Evolutionary conservation across 35 echinoderm and acorn worm genomes (phyloP), one percentile per base, ranked within the genome.

Genomic region (Diadema setosum): DNA sequence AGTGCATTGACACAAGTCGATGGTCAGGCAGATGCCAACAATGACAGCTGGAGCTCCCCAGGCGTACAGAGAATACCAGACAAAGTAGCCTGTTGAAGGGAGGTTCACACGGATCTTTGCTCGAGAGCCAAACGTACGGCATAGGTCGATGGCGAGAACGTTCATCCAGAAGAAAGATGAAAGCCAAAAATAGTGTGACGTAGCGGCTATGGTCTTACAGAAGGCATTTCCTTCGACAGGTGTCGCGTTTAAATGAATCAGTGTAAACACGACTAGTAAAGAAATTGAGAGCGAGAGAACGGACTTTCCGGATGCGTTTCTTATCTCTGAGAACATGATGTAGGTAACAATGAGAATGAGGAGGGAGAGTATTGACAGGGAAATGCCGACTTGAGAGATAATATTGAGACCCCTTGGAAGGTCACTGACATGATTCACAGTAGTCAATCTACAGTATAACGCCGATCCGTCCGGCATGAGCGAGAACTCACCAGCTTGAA

Each of bases 121-220:
- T 20, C 60, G 46, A 42, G 65, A 46, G 31, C 83, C 84, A 42
- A 92, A 92, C 6, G 83, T 92, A 6, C 84, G 61, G 40, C 69
- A 32, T 18, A 92, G 56, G 61, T 92, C 90, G 46, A 92, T 56
- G 44, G 90, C 83, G 12, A 90, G 58, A 0, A 63, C 44, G 59
- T 90, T 90, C 88, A 84, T 90, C 88, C 88, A 90, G 43, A 90
- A 90, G 88, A 90, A 90, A 12, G 50, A 39, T 3, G 88, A 37
- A 17, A 90, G 81, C 88, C 88, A 90, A 42, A 84, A 83, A 55
- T 39, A 90, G 40, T 90, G 88, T 41, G 80, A 45, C 26, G 40
- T 36, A 40, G 81, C 65, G 15, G 88, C 81, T 12, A 84, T 32
- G 9, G 58, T 45, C 12, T 16, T 46, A 33, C 88, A 90, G 39